phyloP scores from a whole-genome alignment of 2,888 invertebrate species.

The Nezara viridula region DNA sequence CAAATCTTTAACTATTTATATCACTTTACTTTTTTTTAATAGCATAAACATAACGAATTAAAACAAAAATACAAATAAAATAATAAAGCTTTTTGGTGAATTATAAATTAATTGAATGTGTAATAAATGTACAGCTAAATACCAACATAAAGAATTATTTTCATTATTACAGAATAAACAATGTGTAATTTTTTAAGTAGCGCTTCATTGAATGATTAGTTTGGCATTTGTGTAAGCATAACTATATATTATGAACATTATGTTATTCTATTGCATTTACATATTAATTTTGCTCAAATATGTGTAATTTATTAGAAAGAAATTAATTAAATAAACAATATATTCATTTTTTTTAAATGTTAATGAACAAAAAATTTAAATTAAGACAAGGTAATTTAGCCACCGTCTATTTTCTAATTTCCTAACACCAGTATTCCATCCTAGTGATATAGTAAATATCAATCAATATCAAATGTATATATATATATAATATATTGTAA shows the following conservation, averaged over 20 bases:
- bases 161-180: constrained; percentile 25
- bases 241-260: constrained; percentile 30
- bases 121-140: constrained; percentile 63
- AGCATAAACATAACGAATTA: background rate
- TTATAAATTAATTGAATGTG: constrained; percentile 51
- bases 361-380: background rate
- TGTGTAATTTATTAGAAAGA: constrained; percentile 61
- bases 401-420: background rate
- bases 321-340: constrained; percentile 39
- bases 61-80: background rate
- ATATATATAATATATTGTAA: too few relatives aligned
- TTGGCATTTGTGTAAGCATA: constrained; percentile 49
- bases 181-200: constrained; percentile 18
- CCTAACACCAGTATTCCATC: background rate
- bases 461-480: too few relatives aligned
- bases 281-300: constrained; percentile 64
- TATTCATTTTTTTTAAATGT: constrained; percentile 37
- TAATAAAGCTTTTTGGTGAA: constrained; percentile 47
- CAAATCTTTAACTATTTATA: background rate
- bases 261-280: constrained; percentile 62
- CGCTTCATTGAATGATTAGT: constrained; percentile 47
- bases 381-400: background rate
- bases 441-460: background rate
- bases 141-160: constrained; percentile 55
- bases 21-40: background rate